These are phyloP conservation scores for Festucalex cinctus DNA, from an alignment of 2,113 vertebrate species.

Conservation along the genomic window DNA sequence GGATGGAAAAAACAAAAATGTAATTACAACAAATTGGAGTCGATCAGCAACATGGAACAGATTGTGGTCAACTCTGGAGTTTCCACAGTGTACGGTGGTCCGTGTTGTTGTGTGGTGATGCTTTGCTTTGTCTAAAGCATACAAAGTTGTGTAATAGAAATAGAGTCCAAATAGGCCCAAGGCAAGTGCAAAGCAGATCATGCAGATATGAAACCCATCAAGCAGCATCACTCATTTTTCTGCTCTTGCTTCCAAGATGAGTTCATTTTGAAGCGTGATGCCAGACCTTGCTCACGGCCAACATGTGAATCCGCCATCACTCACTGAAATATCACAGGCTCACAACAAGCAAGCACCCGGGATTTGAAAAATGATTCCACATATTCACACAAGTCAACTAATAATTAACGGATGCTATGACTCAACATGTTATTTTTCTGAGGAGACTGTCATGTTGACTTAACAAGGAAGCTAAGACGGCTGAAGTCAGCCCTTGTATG, in stretches of 20 bases:
- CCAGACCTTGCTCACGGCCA: slow-evolving; percentile 61
- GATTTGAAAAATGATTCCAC: slow-evolving; percentile 38
- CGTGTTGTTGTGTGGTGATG: not conserved
- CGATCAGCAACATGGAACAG: too few species aligned
- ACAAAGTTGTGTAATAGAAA: slow-evolving; percentile 25
- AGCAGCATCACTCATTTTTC: slow-evolving; percentile 49
- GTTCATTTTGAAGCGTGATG: slow-evolving; percentile 46
- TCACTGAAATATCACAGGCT: slow-evolving; percentile 56
- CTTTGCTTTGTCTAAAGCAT: slow-evolving; percentile 25
- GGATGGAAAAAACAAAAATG: too few species aligned
- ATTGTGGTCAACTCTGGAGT: not conserved
- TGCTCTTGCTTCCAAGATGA: slow-evolving; percentile 59
- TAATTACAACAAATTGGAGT: too few species aligned
- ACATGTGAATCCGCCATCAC: slow-evolving; percentile 56
- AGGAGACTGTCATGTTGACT: slow-evolving; percentile 65
- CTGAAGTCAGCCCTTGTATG: slow-evolving; percentile 48
- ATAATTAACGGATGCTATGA: slow-evolving; percentile 67
- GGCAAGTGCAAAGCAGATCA: slow-evolving; percentile 34
- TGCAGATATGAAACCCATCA: slow-evolving; percentile 50
- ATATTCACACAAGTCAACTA: slow-evolving; percentile 33
- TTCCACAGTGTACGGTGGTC: not conserved
- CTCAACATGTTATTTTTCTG: slow-evolving; percentile 53
- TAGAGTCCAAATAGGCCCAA: slow-evolving; percentile 8
- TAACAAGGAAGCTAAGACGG: slow-evolving; percentile 56
- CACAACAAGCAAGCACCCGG: slow-evolving; percentile 23